These are phyloP conservation scores for Acridotheres tristis DNA, from an alignment of 2,797 vertebrate species.

Conservation along the genomic window DNA sequence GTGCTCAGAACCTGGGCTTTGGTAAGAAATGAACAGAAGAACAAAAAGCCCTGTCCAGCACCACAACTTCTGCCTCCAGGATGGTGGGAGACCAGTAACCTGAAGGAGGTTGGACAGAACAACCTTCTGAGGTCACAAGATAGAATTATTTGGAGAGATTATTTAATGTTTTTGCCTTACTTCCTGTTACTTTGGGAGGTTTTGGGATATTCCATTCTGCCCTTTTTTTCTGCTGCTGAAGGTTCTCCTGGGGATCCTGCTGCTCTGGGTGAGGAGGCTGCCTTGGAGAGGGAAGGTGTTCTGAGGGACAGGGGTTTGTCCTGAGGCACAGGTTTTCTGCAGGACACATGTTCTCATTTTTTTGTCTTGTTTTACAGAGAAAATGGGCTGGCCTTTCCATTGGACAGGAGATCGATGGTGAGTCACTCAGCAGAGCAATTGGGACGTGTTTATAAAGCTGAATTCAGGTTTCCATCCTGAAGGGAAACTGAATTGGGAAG, in stretches of 20 bases:
- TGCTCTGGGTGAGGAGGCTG: not conserved
- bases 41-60: not conserved
- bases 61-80: not conserved
- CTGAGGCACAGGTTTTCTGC: not conserved
- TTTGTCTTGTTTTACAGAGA: constrained; percentile 77
- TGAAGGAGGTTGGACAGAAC: not conserved
- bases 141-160: not conserved
- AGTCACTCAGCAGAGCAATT: not conserved
- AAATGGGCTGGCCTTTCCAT: constrained; percentile 97
- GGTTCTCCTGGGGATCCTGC: rapidly evolving
- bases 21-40: not conserved
- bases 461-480: not conserved
- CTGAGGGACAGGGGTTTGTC: not conserved
- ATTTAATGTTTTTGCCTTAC: not conserved
- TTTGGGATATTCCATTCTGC: not conserved
- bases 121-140: not conserved
- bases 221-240: not conserved
- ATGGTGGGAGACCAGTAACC: rapidly evolving
- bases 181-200: not conserved
- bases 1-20: not conserved
- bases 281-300: not conserved
- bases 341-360: not conserved
- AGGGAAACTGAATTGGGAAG: not conserved
- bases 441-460: rapidly evolving
- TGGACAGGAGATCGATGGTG: constrained; percentile 93